A percentile compares a stretch with the other conserved stretches of the same genome.
phyloP scores from a whole-genome alignment of 1,140 invertebrate genomes.

The Kradibia gibbosae region DNA sequence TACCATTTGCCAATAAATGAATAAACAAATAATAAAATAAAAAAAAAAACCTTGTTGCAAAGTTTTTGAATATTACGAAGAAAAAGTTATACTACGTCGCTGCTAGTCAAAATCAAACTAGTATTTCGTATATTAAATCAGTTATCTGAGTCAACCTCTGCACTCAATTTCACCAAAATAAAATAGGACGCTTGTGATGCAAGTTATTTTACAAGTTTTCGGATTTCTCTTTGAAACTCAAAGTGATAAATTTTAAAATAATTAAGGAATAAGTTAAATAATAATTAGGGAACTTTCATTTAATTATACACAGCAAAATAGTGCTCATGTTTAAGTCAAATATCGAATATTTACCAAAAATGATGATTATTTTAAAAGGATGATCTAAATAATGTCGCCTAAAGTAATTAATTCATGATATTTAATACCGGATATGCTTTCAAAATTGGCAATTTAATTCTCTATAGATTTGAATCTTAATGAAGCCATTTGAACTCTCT shows the following conservation, averaged over 20 bases:
- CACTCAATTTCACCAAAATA: background rate
- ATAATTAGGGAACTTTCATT: no score
- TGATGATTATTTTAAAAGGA: no score
- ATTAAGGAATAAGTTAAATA: no score
- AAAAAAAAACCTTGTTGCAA: background rate
- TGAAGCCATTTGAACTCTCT: constrained; percentile 19
- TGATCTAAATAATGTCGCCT: no score
- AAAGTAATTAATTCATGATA: background rate
- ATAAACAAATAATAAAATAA: no score
- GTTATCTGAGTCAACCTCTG: background rate
- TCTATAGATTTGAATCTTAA: background rate
- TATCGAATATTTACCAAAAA: no score
- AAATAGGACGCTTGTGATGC: background rate
- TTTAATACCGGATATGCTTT: background rate
- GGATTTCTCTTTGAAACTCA: background rate
- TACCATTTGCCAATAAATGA: background rate
- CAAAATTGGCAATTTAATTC: background rate
- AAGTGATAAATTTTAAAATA: no score
- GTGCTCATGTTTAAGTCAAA: no score
- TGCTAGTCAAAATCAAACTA: background rate
- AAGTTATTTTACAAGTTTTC: background rate
- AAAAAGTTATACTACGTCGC: background rate
- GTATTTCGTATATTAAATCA: background rate
- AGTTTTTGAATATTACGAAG: background rate
- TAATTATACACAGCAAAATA: no score